Conservation (phyloP, 2,888 invertebrate genomes). For the Drosophila conformis region DNA sequence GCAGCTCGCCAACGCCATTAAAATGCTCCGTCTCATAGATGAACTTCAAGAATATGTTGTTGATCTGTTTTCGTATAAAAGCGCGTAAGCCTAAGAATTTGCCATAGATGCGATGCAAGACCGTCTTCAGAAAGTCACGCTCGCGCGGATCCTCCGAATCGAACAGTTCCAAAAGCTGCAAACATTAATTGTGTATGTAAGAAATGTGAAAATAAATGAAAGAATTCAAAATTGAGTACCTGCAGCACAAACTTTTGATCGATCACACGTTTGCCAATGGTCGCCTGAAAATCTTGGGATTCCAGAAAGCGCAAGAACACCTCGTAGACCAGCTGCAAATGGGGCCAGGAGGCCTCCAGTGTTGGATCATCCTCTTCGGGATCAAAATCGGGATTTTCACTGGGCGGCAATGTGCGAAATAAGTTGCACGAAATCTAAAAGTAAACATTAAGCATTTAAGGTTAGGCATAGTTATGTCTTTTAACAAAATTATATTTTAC, state of each 20-base stretch:
- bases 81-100: slow-evolving; percentile 98
- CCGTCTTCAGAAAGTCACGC: slow-evolving; percentile 98
- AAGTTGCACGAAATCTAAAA: slow-evolving; percentile 92
- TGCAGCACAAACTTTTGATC: slow-evolving; percentile 98
- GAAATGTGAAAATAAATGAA: background rate
- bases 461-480: no score
- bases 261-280: slow-evolving; percentile 95
- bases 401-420: slow-evolving; percentile 94
- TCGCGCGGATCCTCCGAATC: slow-evolving; percentile 99
- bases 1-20: slow-evolving; percentile 97
- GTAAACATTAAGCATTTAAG: background rate
- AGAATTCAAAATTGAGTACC: slow-evolving; percentile 85
- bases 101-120: slow-evolving; percentile 98
- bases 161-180: slow-evolving; percentile 95
- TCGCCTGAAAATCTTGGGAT: slow-evolving; percentile 96
- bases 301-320: slow-evolving; percentile 93
- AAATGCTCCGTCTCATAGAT: slow-evolving; percentile 99
- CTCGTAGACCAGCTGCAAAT: slow-evolving; percentile 93
- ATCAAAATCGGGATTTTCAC: slow-evolving; percentile 95
- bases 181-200: slow-evolving; percentile 13
- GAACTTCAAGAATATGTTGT: slow-evolving; percentile 98
- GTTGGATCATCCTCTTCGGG: slow-evolving; percentile 98
- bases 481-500: background rate
- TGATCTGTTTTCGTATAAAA: slow-evolving; percentile 98
- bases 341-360: slow-evolving; percentile 97